Percentiles rank a stretch among this genome's conserved stretches.
These are phyloP conservation scores for Hydraecia micacea DNA, from an alignment of 2,888 invertebrate species.

Conservation along the genomic window DNA sequence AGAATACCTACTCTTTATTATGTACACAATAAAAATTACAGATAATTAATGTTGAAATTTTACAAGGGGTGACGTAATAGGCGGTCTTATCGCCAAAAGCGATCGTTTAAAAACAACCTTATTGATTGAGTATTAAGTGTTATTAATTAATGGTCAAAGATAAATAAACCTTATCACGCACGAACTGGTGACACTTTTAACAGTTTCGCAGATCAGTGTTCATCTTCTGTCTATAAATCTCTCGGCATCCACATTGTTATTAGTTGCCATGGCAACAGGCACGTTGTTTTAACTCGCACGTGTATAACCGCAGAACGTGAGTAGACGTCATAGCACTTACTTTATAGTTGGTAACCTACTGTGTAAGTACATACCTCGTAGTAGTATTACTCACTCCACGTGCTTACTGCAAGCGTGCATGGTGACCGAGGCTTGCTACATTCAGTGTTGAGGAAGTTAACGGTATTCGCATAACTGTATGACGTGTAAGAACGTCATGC, in stretches of 20 bases:
- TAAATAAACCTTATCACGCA: neutral
- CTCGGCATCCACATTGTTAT: neutral
- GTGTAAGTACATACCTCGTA: neutral
- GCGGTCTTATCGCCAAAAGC: too few species aligned
- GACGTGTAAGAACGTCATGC: constrained; percentile 13
- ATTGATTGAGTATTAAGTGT: neutral
- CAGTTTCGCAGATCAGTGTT: neutral
- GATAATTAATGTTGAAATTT: too few species aligned
- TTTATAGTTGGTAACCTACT: neutral
- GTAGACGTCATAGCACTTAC: neutral
- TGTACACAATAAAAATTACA: too few species aligned
- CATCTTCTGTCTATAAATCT: neutral
- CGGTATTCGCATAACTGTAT: neutral
- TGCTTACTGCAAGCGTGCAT: constrained; percentile 19
- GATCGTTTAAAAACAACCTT: neutral
- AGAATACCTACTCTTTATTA: too few species aligned
- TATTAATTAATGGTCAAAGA: neutral
- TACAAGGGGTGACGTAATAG: too few species aligned
- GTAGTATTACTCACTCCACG: constrained; percentile 34
- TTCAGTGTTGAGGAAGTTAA: constrained; percentile 30
- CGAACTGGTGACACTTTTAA: neutral
- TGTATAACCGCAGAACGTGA: neutral
- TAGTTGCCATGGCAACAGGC: neutral
- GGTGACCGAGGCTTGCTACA: neutral
- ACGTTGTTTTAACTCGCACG: neutral